phyloP scores from a whole-genome alignment of 2,797 vertebrate species.

The Lindbergichthys nudifrons region DNA sequence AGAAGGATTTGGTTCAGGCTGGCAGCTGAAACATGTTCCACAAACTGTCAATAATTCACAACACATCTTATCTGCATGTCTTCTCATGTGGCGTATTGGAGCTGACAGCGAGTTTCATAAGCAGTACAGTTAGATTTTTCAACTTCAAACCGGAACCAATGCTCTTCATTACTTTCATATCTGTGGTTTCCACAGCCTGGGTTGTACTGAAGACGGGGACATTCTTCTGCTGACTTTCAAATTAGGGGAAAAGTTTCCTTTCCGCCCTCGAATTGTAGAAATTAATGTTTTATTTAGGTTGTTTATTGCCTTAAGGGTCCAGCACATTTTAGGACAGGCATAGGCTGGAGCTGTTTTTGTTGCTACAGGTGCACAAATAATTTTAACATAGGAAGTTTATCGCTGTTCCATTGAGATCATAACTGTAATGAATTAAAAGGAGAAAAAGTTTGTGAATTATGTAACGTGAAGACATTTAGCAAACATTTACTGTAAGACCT shows the following conservation, averaged over 20 bases:
- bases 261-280: neutral
- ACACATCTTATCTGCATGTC: conserved; percentile 7
- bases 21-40: neutral
- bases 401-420: neutral
- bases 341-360: conserved; percentile 25
- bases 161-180: conserved; percentile 45
- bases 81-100: conserved; percentile 4
- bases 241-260: conserved; percentile 7
- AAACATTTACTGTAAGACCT: neutral
- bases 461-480: neutral
- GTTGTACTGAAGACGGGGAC: conserved; percentile 7
- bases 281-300: neutral
- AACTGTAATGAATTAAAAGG: neutral
- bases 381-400: conserved; percentile 9
- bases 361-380: conserved; percentile 35
- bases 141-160: conserved; percentile 50
- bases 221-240: conserved; percentile 14
- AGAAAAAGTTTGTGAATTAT: neutral
- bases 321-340: neutral
- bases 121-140: conserved; percentile 14
- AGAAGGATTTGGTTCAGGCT: neutral
- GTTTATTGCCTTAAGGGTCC: neutral
- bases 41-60: conserved; percentile 5
- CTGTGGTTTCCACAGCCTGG: conserved; percentile 47
- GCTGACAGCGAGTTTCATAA: conserved; percentile 12